Evolutionary conservation across 2,113 vertebrate genomes (phyloP).

Genomic region (Meriones unguiculatus): DNA sequence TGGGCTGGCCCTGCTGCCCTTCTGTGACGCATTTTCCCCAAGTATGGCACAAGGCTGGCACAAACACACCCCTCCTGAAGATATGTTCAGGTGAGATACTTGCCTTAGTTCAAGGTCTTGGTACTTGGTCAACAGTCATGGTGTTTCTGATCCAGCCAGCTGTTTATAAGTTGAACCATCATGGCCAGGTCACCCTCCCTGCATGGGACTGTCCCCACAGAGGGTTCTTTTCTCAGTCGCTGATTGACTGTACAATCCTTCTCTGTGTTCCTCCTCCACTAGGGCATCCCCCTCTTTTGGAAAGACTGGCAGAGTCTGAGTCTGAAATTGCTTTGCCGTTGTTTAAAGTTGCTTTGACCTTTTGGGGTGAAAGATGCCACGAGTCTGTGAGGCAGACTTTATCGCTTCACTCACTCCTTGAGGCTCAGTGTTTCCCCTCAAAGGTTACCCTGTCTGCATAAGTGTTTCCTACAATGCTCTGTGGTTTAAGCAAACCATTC

Average conservation of each 20-base stretch:
- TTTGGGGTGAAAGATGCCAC: not conserved
- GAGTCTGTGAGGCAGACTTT: fast-evolving
- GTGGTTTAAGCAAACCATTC: not conserved
- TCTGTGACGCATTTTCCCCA: not conserved
- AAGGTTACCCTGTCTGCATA: not conserved
- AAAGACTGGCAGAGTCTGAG: not conserved
- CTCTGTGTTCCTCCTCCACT: not conserved
- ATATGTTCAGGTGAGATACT: too few relatives aligned
- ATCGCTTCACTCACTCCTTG: not conserved
- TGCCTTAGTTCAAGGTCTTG: not conserved
- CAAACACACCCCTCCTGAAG: not conserved
- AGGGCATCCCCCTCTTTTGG: not conserved
- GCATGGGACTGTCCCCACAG: fast-evolving
- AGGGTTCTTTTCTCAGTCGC: not conserved
- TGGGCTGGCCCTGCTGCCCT: too few relatives aligned
- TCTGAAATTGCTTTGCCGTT: not conserved
- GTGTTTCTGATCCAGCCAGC: not conserved
- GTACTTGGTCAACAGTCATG: not conserved
- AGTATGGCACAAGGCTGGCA: not conserved
- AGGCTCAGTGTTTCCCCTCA: not conserved
- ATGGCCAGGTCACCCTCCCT: fast-evolving
- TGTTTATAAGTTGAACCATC: not conserved
- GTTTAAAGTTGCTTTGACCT: not conserved
- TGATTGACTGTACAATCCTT: not conserved
- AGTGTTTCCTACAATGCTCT: fast-evolving